phyloP scores from a whole-genome alignment of 2,113 vertebrate genomes.

The Tenebrosternarchus preto region DNA sequence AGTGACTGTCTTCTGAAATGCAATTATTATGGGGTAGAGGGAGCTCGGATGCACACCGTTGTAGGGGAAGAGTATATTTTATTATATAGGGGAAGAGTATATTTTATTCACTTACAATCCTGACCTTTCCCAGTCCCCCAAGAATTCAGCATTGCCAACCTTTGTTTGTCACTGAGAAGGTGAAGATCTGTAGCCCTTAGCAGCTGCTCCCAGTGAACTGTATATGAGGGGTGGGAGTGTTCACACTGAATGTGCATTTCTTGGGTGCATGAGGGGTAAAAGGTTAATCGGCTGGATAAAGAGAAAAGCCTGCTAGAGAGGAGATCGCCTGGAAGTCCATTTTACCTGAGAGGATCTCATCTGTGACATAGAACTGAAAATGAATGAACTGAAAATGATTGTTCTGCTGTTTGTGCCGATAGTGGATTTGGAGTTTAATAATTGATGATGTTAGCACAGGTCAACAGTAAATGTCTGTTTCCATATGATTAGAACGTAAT shows the following conservation, averaged over 20 bases:
- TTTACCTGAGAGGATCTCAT: constrained; percentile 4
- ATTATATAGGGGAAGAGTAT: constrained; percentile 27
- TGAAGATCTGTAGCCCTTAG: constrained; percentile 16
- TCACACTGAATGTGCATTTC: neutral
- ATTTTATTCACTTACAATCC: constrained; percentile 44
- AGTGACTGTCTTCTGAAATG: constrained; percentile 32
- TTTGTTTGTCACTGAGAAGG: constrained; percentile 21
- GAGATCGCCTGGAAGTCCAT: neutral
- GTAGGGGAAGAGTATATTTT: constrained; percentile 34
- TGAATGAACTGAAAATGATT: neutral
- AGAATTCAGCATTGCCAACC: constrained; percentile 8
- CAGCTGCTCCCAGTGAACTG: neutral
- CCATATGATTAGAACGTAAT: neutral
- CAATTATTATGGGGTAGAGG: constrained; percentile 14
- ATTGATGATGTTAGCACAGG: neutral
- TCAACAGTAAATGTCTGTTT: neutral
- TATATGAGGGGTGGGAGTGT: neutral
- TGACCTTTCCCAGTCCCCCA: constrained; percentile 32
- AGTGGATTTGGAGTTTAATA: neutral
- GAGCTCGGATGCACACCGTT: neutral
- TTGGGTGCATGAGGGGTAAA: neutral
- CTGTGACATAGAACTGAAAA: neutral
- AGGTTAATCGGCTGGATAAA: constrained; percentile 11
- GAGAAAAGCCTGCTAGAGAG: neutral
- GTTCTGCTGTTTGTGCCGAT: neutral